Base-by-base conservation (phyloP, 2,797 vertebrate species). In the Parauchenoglanis ngamensis region DNA sequence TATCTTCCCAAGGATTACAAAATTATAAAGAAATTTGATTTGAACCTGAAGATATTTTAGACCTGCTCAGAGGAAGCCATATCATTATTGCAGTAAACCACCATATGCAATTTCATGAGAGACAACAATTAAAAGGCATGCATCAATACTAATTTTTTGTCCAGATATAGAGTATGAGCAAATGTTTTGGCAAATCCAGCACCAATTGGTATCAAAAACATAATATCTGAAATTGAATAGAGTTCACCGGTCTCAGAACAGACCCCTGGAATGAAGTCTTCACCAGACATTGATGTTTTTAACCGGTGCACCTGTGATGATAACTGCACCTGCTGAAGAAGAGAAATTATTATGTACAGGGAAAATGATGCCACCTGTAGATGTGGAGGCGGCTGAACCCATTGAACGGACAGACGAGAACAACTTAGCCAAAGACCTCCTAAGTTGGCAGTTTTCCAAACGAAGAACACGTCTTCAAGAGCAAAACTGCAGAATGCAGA, bases 401-500 rank as follows among this genome's bases (percentile, higher is more conserved):
- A 52, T 31, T 7, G 2, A 56, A 52, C 77, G 44, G 21, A 28
- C 12, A 13, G 63, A 85, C 23, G 63, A 87, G 15, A 77, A 90
- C 3, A 91, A 90, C 0, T 0, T n/a, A 4, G 1, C 54, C 0
- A 0, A 94, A 93, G 0, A 68, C 86, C 0, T 93, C 11, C 82
- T 10, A 0, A 93, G 94, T n/a, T 0, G 94, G 94, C 52, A 96
- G 84, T 35, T 82, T 94, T 0, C 52, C 56, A 57, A 85, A 46
- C 0, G 90, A 89, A 68, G 87, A 83, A 0, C 78, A 87, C 83
- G 90, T 90, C 0, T 88, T 92, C 0, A 92, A 89, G 19, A 86
- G 92, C n/a, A 95, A 96, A 0, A 91, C 93, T 0, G 87, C 49
- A 95, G 95, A 85, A 72, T 95, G 96, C 88, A 94, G 92, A 81